phyloP scores from a whole-genome alignment of 2,797 vertebrate species.

The Denticeps clupeoides region DNA sequence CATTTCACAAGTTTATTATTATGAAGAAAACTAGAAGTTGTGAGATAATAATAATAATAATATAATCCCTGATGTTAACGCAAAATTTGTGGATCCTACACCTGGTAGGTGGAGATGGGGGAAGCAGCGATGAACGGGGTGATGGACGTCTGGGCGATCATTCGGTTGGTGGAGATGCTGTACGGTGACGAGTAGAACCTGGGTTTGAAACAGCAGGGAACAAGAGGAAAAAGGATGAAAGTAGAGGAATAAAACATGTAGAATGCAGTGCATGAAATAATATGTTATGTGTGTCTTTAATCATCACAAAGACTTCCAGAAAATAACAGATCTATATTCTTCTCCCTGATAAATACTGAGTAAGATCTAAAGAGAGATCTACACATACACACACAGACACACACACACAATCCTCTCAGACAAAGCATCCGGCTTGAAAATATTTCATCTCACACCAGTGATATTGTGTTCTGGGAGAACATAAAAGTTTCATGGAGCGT shows the following conservation, averaged over 20 bases:
- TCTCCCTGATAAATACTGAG: no score
- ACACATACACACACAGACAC: background rate
- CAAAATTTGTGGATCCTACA: conserved; percentile 43
- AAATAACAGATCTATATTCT: no score
- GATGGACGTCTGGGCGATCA: conserved; percentile 97
- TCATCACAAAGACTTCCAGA: no score
- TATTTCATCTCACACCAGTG: background rate
- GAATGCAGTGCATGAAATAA: background rate
- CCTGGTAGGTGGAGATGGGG: conserved; percentile 96
- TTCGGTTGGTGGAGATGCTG: conserved; percentile 96
- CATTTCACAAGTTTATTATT: no score
- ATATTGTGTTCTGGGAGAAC: conserved; percentile 22
- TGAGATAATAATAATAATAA: no score
- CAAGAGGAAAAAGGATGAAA: background rate
- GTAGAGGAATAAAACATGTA: background rate
- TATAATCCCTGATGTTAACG: no score
- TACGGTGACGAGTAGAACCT: conserved; percentile 97
- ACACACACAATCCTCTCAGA: background rate
- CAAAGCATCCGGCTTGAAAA: conserved; percentile 12
- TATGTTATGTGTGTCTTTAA: no score
- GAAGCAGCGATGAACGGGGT: conserved; percentile 97
- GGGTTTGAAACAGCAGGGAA: conserved; percentile 33
- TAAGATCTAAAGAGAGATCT: background rate
- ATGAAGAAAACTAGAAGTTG: no score
- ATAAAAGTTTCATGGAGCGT: conserved; percentile 38